Conservation (phyloP, 1,140 invertebrate genomes). For the Macrobrachium rosenbergii region DNA sequence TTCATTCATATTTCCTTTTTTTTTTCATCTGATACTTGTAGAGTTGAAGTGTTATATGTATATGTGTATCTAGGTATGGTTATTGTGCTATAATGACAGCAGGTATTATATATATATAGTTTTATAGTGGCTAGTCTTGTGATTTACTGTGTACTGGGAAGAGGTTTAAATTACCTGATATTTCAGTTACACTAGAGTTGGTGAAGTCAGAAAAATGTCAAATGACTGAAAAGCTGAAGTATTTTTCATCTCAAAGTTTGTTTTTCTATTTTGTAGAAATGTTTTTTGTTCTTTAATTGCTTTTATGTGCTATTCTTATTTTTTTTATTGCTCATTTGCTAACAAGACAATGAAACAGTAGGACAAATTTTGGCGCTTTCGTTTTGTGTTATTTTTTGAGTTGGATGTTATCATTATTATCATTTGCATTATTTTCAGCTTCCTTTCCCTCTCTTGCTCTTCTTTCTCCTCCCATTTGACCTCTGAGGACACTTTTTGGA, state of each 20-base stretch:
- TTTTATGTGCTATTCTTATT: not conserved
- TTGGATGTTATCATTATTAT: conserved; percentile 11
- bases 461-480: conserved; percentile 38
- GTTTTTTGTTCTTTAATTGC: not conserved
- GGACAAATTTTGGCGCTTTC: not conserved
- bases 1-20: not conserved
- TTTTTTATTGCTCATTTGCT: not conserved
- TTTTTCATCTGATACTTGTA: not conserved
- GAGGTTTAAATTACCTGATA: too few species aligned
- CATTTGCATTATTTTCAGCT: conserved; percentile 59
- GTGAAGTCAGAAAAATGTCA: not conserved
- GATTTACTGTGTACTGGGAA: too few species aligned
- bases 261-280: not conserved
- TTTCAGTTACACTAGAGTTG: too few species aligned
- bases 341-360: not conserved
- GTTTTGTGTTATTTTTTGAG: not conserved
- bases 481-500: conserved; percentile 15
- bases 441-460: conserved; percentile 20
- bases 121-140: too few species aligned
- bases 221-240: not conserved
- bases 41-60: not conserved
- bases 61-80: not conserved
- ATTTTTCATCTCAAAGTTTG: not conserved
- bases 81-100: not conserved
- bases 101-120: not conserved